Conservation (phyloP, 2,113 vertebrate species). For the Prochilodus magdalenae region DNA sequence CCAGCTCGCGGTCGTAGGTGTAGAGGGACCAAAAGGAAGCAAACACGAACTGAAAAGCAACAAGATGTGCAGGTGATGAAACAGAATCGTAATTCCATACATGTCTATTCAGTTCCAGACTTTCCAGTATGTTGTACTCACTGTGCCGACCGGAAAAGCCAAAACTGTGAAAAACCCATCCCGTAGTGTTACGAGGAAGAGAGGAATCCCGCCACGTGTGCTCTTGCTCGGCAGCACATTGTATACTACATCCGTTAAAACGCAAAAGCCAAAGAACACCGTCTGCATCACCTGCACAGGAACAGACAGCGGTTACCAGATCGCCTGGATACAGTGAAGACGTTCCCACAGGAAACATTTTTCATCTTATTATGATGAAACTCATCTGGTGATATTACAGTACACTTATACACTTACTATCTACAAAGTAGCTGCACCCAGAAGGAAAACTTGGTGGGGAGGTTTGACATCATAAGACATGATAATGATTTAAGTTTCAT, state of each 20-base stretch:
- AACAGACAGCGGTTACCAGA: not conserved
- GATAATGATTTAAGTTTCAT: no score
- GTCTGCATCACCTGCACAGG: constrained; percentile 57
- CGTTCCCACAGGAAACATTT: no score
- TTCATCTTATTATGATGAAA: no score
- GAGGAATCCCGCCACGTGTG: not conserved
- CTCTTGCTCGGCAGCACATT: constrained; percentile 45
- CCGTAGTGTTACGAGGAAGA: constrained; percentile 26
- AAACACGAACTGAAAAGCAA: constrained; percentile 68
- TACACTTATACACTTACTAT: no score
- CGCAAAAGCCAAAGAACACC: constrained; percentile 57
- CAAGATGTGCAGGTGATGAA: not conserved
- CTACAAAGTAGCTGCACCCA: no score
- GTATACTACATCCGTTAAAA: constrained; percentile 43
- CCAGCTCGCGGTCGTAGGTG: constrained; percentile 61
- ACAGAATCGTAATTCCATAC: not conserved
- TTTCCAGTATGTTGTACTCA: constrained; percentile 36
- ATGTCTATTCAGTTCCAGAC: not conserved
- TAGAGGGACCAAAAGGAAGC: constrained; percentile 67
- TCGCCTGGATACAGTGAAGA: no score
- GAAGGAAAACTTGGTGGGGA: no score
- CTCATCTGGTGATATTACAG: no score
- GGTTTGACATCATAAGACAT: no score
- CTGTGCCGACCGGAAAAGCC: constrained; percentile 61
- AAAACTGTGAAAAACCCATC: constrained; percentile 54